phyloP scores from a whole-genome alignment of 1,140 invertebrate genomes.

The Penaeus vannamei region DNA sequence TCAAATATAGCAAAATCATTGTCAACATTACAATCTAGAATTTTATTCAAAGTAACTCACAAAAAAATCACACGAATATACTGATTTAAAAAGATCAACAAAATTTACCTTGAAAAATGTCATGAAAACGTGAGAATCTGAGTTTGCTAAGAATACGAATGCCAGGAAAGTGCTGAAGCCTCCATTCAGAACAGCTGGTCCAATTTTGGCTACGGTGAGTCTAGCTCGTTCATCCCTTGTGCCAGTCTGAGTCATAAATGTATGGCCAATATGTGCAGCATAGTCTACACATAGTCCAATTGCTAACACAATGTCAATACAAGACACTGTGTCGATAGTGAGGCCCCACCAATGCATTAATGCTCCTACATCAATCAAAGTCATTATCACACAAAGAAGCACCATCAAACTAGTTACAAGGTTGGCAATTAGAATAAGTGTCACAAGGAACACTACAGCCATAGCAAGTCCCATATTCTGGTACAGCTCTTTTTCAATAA shows the following conservation, averaged over 20 bases:
- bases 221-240: constrained; percentile 78
- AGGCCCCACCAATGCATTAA: constrained; percentile 88
- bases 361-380: constrained; percentile 84
- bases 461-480: constrained; percentile 86
- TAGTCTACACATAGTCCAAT: constrained; percentile 92
- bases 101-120: constrained; percentile 83
- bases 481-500: constrained; percentile 83
- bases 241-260: constrained; percentile 79
- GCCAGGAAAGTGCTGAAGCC: constrained; percentile 85
- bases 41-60: not conserved
- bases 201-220: constrained; percentile 82
- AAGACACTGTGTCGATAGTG: constrained; percentile 88
- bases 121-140: constrained; percentile 84
- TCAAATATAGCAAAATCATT: not conserved
- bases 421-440: constrained; percentile 85
- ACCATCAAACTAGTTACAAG: constrained; percentile 81
- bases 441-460: constrained; percentile 85
- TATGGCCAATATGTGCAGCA: constrained; percentile 85
- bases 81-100: not conserved
- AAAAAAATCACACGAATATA: constrained; percentile 55
- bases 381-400: constrained; percentile 83
- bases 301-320: constrained; percentile 86
- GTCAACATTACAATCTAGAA: not conserved
- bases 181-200: constrained; percentile 85
- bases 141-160: constrained; percentile 81